Evolutionary conservation across 2,888 invertebrate species (phyloP), one percentile per base, ranked within the genome.

Genomic region (Clusia tigrina): DNA sequence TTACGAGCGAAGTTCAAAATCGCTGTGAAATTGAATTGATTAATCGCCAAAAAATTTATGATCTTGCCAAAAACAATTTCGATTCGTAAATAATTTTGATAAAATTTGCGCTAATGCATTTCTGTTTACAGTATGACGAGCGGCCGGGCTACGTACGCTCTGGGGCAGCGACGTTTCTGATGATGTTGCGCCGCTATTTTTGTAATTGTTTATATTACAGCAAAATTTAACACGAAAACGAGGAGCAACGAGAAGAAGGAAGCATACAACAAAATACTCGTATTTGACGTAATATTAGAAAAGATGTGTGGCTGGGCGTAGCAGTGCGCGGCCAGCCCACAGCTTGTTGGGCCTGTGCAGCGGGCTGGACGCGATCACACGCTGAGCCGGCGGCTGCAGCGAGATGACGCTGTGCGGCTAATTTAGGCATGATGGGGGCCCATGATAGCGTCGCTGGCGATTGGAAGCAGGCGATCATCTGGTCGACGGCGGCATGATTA

Each of bases 401-500:
- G 26, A 56, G 42, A 54, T 57, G 60, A 54, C 62, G 53, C 46
- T 48, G 37, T 65, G 63, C 54, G 65, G 61, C 52, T 48, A 48
- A 48, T 48, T 48, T 48, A 20, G 48, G 65, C 60, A 63, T 67
- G 63, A 60, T 58, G 62, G 22, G 58, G 48, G 37, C 54, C 23
- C n/a, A n/a, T n/a, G n/a, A n/a, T n/a, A n/a, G n/a, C n/a, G n/a
- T n/a, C n/a, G n/a, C n/a, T n/a, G 32, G 10, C 25, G 10, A 55
- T 23, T 24, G 56, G 24, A 6, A 51, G 32, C 6, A 32, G 32
- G 32, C 32, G 32, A 32, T 32, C 32, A 12, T 12, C 32, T 54
- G 55, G 24, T 18, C 52, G 24, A n/a, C n/a, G 53, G 12, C 24
- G n/a, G 53, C 32, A 23, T 23, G 53, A 53, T 53, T 53, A 53